Conservation (phyloP, 2,797 vertebrate species). For the Petrocephalus schoutedeni region DNA sequence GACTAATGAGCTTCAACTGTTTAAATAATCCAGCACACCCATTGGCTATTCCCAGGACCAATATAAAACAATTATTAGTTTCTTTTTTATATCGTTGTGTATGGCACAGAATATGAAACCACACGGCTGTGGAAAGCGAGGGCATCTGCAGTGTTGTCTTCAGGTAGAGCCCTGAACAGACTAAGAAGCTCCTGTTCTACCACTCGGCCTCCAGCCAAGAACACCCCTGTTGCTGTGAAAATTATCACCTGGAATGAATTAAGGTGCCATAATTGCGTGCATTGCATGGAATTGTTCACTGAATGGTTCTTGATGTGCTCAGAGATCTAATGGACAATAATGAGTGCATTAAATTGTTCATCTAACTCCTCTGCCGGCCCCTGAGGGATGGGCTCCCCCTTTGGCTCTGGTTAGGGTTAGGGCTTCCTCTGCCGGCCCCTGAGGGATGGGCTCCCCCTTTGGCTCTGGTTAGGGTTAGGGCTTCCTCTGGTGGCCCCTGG, state of each 20-base stretch:
- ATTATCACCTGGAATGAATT: constrained; percentile 4
- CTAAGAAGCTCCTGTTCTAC: neutral
- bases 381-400: too few species aligned
- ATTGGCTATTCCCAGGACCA: neutral
- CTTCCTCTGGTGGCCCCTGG: too few species aligned
- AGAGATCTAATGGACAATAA: constrained; percentile 22
- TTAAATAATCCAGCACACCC: neutral
- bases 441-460: too few species aligned
- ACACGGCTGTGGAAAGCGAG: neutral
- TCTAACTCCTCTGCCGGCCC: too few species aligned
- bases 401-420: too few species aligned
- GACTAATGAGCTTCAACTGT: neutral
- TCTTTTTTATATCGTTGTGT: neutral
- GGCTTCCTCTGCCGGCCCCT: too few species aligned
- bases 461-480: too few species aligned
- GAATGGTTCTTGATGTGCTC: constrained; percentile 13
- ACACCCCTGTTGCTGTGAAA: neutral
- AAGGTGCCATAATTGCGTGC: constrained; percentile 1
- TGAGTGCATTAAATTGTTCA: constrained; percentile 1
- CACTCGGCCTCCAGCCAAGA: neutral
- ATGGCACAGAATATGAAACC: neutral
- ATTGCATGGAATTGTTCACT: neutral
- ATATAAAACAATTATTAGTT: neutral
- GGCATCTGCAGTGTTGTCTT: neutral
- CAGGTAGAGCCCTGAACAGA: neutral